Base-by-base conservation (phyloP, 2,113 vertebrate genomes). In the Catagonus wagneri region DNA sequence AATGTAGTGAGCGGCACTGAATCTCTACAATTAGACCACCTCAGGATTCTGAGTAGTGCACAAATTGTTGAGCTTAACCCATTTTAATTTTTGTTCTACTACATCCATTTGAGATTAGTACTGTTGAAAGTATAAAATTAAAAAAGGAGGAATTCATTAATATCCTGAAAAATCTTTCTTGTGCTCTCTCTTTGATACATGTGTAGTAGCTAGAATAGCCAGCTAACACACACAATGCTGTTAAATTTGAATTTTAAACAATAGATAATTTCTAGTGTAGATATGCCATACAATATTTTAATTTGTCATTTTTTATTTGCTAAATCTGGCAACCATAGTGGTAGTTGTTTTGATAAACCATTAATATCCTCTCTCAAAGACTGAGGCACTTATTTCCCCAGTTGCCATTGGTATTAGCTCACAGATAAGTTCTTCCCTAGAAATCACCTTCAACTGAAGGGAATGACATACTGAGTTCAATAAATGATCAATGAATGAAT, bases 231-330 rank as follows among this genome's bases (percentile, higher is more conserved):
- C 23, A 92, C 1, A 22, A 74, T 89, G 14, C 23, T 44, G 25
- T 63, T 92, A 79, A 63, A 69, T 85, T 87, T 92, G 63, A 95
- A 94, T 90, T 91, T 93, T 83, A 93, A 91, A 34, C 12, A 60
- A 39, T 22, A 6, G 29, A 50, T 58, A 83, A 66, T 78, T 92
- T 95, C 74, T 39, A 63, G 5, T 69, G 89, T 65, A 89, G 29
- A 3, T 85, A 72, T 68, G 7, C 25, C 36, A 39, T 92, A 10
- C 7, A 63, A 15, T 74, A 50, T 86, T 92, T 93, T 95, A 52
- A 72, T 85, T 32, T 65, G 29, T 72, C 84, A 7, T 65, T 88
- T 76, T 72, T 72, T 85, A 80, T 56, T 74, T 94, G 34, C 34
- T 87, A 78, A 83, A 74, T 92, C 14, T 89, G 58, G 52, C 12